A percentile compares a stretch with the other conserved stretches of the same genome.
phyloP scores from a whole-genome alignment of 2,797 vertebrate genomes.

The Sebastes trivittatus region DNA sequence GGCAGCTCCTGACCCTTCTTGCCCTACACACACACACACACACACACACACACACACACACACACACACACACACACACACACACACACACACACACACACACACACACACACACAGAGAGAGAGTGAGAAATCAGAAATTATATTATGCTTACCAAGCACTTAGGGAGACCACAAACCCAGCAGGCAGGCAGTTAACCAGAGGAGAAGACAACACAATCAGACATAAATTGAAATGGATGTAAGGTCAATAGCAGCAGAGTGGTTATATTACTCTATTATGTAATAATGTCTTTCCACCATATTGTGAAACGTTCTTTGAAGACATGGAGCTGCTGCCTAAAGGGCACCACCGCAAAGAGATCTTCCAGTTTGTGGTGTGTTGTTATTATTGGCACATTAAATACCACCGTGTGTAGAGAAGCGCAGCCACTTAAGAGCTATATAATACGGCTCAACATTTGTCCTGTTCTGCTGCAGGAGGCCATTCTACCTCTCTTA shows the following conservation, averaged over 20 bases:
- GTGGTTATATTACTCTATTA: not conserved
- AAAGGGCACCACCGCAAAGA: not conserved
- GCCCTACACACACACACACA: slow-evolving; percentile 72
- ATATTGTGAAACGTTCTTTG: slow-evolving; percentile 13
- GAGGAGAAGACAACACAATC: slow-evolving; percentile 11
- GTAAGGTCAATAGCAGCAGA: not conserved
- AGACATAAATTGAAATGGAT: slow-evolving; percentile 26
- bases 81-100: not conserved
- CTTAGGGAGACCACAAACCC: not conserved
- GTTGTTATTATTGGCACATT: not conserved
- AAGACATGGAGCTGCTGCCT: not conserved
- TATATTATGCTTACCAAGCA: slow-evolving; percentile 5
- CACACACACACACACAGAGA: no score
- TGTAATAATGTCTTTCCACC: not conserved
- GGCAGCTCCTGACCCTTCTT: slow-evolving; percentile 91
- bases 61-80: slow-evolving; percentile 20
- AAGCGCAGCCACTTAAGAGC: not conserved
- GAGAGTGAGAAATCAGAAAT: not conserved
- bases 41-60: not conserved
- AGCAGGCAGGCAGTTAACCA: slow-evolving; percentile 6
- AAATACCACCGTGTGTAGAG: not conserved
- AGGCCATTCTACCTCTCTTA: not conserved
- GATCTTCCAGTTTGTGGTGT: not conserved
- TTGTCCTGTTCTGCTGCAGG: not conserved
- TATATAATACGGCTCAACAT: not conserved